Evolutionary conservation across 2,888 invertebrate species (phyloP), one percentile per base, ranked within the genome.

Genomic region (Dorcus parallelipipedus): DNA sequence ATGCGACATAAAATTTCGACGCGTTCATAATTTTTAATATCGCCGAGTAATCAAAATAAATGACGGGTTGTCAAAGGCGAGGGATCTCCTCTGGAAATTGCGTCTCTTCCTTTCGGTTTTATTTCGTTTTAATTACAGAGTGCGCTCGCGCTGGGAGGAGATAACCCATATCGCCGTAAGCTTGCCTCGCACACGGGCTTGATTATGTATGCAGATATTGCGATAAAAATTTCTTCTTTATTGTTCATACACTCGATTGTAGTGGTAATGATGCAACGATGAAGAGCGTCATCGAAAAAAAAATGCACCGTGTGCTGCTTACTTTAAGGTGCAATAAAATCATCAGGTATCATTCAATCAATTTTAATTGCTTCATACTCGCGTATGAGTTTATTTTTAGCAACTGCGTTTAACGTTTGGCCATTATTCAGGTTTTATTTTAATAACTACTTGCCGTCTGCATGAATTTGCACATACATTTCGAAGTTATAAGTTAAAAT

Each of bases 1-100:
- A 60, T 58, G 58, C 56, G 60, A 61, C 58, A 58, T 50, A 43
- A 48, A 57, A 56, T 56, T 58, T 60, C 62, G 60, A 59, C 52
- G 63, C 64, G 69, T 67, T 71, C 67, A 69, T 69, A 69, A 70
- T 70, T 71, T 53, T 71, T 70, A 72, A 73, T 72, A 67, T 68
- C 58, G 71, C 71, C 71, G 64, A 64, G 73, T 72, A 73, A 73
- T 73, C 69, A 66, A 70, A 72, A 73, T 73, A 73, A 73, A 73
- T 72, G 72, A 73, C 68, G 68, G 70, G 71, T 69, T 72, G 72
- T 72, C 71, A 70, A 70, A 71, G 68, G 64, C 42, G 48, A 45
- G 20, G 20, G 38, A 45, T 54, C 38, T 6, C 6, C 26, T 33
- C 26, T 33, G 26, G 26, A 33, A 33, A 33, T 33, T 33, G 26